phyloP scores from a whole-genome alignment of 2,113 vertebrate genomes.

The Amia ocellicauda region DNA sequence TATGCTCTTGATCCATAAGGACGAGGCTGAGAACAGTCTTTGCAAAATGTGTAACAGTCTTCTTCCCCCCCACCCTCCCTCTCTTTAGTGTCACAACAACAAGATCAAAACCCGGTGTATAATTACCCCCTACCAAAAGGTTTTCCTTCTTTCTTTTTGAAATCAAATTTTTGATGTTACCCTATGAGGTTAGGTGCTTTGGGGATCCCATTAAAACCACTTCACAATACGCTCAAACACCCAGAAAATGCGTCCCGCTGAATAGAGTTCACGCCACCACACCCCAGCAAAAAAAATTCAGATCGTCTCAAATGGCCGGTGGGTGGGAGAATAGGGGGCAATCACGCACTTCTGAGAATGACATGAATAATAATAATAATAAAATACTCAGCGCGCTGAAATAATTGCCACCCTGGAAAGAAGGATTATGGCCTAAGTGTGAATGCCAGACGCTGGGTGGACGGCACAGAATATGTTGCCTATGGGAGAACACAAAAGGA shows the following conservation, averaged over 20 bases:
- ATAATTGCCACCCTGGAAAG: constrained; percentile 62
- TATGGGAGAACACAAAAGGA: constrained; percentile 59
- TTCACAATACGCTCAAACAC: constrained; percentile 69
- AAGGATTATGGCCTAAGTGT: constrained; percentile 65
- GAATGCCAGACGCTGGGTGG: constrained; percentile 53
- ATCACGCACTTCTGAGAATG: constrained; percentile 40
- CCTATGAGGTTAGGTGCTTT: constrained; percentile 42
- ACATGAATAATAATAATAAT: constrained; percentile 65
- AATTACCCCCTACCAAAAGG: constrained; percentile 44
- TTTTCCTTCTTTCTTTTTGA: constrained; percentile 17
- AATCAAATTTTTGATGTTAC: constrained; percentile 52
- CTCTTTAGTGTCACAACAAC: constrained; percentile 41
- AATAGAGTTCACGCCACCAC: constrained; percentile 54
- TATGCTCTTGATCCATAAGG: constrained; percentile 22
- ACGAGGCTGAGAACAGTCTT: constrained; percentile 28
- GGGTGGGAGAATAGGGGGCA: constrained; percentile 30
- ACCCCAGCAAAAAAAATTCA: constrained; percentile 31
- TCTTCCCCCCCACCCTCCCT: constrained; percentile 21
- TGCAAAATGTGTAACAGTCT: constrained; percentile 49
- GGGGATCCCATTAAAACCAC: constrained; percentile 55
- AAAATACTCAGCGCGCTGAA: constrained; percentile 56
- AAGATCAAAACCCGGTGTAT: constrained; percentile 62
- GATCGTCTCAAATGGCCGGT: constrained; percentile 4
- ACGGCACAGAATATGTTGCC: constrained; percentile 64
- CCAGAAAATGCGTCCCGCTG: constrained; percentile 67